Evolutionary conservation across 2,113 vertebrate genomes (phyloP).

Genomic region (Oophaga pumilio): DNA sequence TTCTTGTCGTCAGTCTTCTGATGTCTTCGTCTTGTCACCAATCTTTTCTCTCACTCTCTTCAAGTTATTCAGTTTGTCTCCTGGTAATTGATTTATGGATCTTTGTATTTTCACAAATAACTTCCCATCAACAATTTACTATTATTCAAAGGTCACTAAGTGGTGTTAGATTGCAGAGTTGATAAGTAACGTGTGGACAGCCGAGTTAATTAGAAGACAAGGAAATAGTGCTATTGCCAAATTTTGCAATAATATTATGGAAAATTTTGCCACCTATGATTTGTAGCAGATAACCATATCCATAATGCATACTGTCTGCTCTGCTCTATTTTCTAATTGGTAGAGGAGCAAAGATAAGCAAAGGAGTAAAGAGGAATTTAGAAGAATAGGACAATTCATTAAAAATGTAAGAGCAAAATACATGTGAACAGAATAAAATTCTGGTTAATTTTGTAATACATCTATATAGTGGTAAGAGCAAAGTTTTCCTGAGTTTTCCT

Average conservation of each 20-base stretch:
- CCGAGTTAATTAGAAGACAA: background rate
- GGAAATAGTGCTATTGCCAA: background rate
- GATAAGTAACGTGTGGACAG: background rate
- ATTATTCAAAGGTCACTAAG: constrained; percentile 21
- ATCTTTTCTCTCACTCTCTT: background rate
- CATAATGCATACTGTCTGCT: background rate
- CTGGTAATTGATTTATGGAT: constrained; percentile 5
- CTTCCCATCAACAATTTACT: background rate
- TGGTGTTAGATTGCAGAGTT: background rate
- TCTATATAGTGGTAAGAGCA: too few relatives aligned
- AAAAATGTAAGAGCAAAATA: too few relatives aligned
- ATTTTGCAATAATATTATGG: background rate
- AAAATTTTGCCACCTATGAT: background rate
- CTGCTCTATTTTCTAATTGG: background rate
- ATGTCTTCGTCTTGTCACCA: background rate
- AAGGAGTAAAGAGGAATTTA: background rate
- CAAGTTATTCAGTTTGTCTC: background rate
- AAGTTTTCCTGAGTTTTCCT: too few relatives aligned
- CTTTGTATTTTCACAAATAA: background rate
- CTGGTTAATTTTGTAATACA: too few relatives aligned
- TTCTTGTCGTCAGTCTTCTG: background rate
- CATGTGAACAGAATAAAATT: too few relatives aligned
- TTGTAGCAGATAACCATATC: background rate
- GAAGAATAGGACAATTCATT: too few relatives aligned
- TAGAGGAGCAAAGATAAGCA: background rate